Conservation (phyloP, 1,140 invertebrate genomes). For the Leptinotarsa undecemlineata region DNA sequence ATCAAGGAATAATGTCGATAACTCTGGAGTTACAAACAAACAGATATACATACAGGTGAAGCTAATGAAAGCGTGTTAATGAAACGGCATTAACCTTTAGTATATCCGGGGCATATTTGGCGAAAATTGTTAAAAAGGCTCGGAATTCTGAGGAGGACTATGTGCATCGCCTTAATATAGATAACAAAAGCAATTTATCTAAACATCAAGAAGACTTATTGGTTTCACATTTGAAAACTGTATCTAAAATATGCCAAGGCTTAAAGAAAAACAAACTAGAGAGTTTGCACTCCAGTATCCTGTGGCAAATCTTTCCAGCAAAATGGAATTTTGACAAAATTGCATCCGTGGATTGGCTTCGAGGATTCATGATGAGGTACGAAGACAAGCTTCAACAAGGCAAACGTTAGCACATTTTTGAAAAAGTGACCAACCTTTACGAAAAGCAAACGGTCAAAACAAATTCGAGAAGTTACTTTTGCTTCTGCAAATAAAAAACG, state of each 20-base stretch:
- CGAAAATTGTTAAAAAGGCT: background rate
- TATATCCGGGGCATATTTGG: background rate
- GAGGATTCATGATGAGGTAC: background rate
- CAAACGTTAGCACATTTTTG: background rate
- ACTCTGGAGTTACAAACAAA: too few relatives aligned
- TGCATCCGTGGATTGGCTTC: background rate
- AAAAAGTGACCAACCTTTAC: background rate
- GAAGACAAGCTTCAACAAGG: background rate
- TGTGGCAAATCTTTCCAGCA: background rate
- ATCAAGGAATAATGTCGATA: too few relatives aligned
- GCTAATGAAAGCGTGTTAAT: background rate
- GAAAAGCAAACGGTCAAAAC: background rate
- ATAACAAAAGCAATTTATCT: background rate
- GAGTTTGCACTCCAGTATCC: background rate
- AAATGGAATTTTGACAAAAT: background rate
- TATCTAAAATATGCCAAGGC: background rate
- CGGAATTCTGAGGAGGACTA: background rate
- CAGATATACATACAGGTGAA: too few relatives aligned
- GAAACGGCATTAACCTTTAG: background rate
- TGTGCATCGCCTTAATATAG: background rate
- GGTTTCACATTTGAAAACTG: background rate
- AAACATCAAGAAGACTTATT: background rate
- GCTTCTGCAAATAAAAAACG: too few relatives aligned
- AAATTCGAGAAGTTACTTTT: too few relatives aligned
- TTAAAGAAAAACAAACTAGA: background rate